Evolutionary conservation across 2,888 invertebrate genomes (phyloP).

Genomic region (Lypha dubia): DNA sequence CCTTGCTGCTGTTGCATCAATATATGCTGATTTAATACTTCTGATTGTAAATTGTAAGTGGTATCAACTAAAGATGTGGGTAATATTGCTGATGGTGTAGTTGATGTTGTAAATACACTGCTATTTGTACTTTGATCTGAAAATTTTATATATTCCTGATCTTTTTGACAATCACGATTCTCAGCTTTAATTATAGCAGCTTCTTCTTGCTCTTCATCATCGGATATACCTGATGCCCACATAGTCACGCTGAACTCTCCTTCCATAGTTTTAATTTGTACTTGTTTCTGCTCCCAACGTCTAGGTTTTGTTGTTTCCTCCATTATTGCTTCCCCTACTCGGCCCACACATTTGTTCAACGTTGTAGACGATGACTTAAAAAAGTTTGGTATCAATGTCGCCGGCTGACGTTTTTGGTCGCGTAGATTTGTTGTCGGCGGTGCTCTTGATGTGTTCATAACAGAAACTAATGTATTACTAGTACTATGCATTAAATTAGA

Average conservation of each 20-base stretch:
- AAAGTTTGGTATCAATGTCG: constrained; percentile 40
- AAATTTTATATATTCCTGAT: constrained; percentile 70
- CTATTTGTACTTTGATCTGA: constrained; percentile 74
- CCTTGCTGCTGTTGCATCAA: constrained; percentile 73
- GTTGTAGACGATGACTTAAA: constrained; percentile 20
- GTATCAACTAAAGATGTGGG: constrained; percentile 55
- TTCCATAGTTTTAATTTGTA: constrained; percentile 98
- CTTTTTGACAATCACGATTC: constrained; percentile 88
- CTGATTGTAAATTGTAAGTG: constrained; percentile 58
- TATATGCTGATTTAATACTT: constrained; percentile 74
- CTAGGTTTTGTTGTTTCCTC: constrained; percentile 78
- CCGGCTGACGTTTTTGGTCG: constrained; percentile 44
- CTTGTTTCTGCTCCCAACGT: constrained; percentile 98
- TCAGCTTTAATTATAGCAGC: constrained; percentile 88
- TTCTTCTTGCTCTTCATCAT: constrained; percentile 87
- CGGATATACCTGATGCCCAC: constrained; percentile 89
- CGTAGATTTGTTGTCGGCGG: constrained; percentile 37
- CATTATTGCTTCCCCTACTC: not conserved
- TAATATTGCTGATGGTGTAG: constrained; percentile 41
- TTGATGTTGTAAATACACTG: constrained; percentile 40
- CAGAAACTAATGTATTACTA: constrained; percentile 45
- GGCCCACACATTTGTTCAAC: constrained; percentile 35
- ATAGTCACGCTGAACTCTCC: constrained; percentile 98
- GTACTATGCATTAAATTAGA: constrained; percentile 38
- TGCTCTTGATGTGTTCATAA: constrained; percentile 29